These are phyloP conservation scores for Nemurella pictetii DNA, from an alignment of 2,888 invertebrate genomes.

Conservation along the genomic window DNA sequence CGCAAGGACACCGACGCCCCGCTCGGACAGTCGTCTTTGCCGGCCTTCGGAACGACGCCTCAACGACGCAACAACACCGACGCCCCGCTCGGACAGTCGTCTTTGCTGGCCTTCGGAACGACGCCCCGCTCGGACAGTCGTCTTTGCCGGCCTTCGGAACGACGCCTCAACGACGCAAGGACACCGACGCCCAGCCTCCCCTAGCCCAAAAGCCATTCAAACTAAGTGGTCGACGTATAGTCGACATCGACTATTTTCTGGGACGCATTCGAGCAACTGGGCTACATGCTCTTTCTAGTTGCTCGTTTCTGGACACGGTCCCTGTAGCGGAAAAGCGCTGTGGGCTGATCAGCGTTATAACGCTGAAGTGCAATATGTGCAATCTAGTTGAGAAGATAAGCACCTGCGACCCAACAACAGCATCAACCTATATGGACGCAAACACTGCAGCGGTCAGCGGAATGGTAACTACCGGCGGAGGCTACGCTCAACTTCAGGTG, in stretches of 20 bases:
- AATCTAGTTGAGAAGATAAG: neutral
- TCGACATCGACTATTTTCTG: slow-evolving; percentile 15
- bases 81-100: too few relatives aligned
- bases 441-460: neutral
- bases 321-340: neutral
- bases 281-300: neutral
- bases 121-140: too few relatives aligned
- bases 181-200: too few relatives aligned
- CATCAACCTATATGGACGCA: neutral
- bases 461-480: neutral
- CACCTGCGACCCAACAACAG: neutral
- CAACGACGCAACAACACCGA: too few relatives aligned
- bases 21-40: too few relatives aligned
- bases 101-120: too few relatives aligned
- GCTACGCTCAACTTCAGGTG: neutral
- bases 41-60: too few relatives aligned
- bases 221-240: slow-evolving; percentile 22
- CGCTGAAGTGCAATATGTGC: neutral
- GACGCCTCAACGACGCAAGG: too few relatives aligned
- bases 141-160: too few relatives aligned
- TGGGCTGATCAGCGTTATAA: neutral
- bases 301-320: neutral
- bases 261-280: neutral
- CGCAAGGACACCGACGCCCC: too few relatives aligned
- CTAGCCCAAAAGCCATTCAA: too few relatives aligned